These are phyloP conservation scores for Ciconia nigra DNA, from an alignment of 2,797 vertebrate species.

Conservation along the genomic window DNA sequence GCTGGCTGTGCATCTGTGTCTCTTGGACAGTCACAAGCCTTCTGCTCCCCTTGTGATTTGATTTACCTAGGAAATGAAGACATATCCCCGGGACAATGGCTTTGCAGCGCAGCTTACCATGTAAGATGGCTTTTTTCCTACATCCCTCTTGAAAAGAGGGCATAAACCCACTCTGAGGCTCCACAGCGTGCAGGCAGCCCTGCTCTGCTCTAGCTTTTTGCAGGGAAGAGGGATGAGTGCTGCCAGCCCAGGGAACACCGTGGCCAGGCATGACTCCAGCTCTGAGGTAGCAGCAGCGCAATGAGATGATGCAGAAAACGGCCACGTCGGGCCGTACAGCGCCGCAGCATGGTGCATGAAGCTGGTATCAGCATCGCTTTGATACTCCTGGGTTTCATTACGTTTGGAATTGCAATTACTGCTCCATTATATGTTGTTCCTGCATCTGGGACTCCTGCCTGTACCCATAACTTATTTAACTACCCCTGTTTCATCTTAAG, in stretches of 20 bases:
- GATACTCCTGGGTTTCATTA: not conserved
- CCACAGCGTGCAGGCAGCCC: not conserved
- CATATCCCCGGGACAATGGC: not conserved
- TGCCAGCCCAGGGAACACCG: not conserved
- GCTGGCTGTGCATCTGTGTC: not conserved
- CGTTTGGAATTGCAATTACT: not conserved
- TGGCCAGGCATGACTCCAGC: not conserved
- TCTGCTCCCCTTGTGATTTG: not conserved
- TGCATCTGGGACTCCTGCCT: not conserved
- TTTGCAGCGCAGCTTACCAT: not conserved
- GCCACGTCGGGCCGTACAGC: not conserved
- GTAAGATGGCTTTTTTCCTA: not conserved
- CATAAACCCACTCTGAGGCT: not conserved
- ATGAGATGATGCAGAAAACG: not conserved
- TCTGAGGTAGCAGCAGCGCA: not conserved
- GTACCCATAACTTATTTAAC: not conserved
- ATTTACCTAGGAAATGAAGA: not conserved
- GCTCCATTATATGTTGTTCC: not conserved
- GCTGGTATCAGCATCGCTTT: not conserved
- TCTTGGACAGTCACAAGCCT: not conserved
- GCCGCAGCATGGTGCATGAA: not conserved
- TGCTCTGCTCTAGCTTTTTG: rapidly evolving
- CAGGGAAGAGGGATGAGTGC: not conserved
- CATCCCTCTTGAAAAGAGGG: not conserved
- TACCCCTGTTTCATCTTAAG: not conserved